Evolutionary conservation across 2,888 invertebrate genomes (phyloP).

Genomic region (Melinopterus prodromus): DNA sequence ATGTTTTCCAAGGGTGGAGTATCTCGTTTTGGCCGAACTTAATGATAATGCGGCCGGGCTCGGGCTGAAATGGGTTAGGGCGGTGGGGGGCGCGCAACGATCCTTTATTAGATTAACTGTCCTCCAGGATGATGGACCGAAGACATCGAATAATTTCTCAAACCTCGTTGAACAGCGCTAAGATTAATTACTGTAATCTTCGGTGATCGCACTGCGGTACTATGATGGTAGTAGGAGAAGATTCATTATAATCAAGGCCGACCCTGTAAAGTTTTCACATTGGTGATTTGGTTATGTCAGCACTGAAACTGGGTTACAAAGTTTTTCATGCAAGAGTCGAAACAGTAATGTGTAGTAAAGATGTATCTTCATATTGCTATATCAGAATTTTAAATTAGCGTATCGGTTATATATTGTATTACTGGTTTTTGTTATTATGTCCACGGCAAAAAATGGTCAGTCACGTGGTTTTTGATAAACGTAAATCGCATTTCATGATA

Average conservation of each 20-base stretch:
- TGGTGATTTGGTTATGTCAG: background rate
- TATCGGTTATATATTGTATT: no score
- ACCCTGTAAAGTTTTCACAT: background rate
- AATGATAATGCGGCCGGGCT: background rate
- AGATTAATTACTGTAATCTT: background rate
- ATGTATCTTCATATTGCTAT: no score
- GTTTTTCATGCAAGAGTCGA: no score
- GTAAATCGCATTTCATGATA: no score
- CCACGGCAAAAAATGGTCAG: no score
- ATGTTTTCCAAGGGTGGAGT: background rate
- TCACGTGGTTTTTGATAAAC: no score
- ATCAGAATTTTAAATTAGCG: no score
- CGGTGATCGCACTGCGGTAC: background rate
- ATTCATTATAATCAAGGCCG: background rate
- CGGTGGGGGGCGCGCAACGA: background rate
- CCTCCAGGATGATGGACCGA: background rate
- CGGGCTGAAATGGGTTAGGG: background rate
- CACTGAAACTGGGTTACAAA: background rate
- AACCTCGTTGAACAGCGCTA: background rate
- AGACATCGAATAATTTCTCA: background rate
- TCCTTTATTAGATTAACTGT: constrained; percentile 4
- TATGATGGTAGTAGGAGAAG: background rate
- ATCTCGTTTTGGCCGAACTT: background rate
- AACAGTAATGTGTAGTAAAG: no score
- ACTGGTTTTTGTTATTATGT: no score